A percentile compares a stretch with the other conserved stretches of the same genome.
These are phyloP conservation scores for Eulithis testata DNA, from an alignment of 2,888 invertebrate genomes.

Conservation along the genomic window DNA sequence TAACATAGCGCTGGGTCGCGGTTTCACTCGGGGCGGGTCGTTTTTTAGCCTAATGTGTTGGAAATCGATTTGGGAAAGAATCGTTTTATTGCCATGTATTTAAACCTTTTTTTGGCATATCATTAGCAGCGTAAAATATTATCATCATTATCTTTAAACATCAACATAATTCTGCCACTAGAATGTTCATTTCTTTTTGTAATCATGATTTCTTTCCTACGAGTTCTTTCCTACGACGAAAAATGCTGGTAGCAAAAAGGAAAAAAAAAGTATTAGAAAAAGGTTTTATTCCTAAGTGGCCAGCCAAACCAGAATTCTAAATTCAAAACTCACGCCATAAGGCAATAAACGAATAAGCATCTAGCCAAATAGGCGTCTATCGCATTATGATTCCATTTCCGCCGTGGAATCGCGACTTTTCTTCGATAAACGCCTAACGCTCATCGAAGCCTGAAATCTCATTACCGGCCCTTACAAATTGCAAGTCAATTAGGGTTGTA, in stretches of 20 bases:
- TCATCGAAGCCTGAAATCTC: conserved; percentile 61
- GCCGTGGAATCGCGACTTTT: conserved; percentile 51
- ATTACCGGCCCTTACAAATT: conserved; percentile 67
- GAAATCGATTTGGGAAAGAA: conserved; percentile 29
- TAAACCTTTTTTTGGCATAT: no score
- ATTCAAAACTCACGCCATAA: conserved; percentile 2
- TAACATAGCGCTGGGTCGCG: conserved; percentile 29
- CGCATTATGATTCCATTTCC: conserved; percentile 47
- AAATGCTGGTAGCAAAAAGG: no score
- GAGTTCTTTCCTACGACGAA: no score
- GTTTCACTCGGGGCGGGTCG: conserved; percentile 35
- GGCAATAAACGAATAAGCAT: conserved; percentile 12
- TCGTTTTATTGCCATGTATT: conserved; percentile 10
- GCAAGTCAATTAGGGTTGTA: conserved; percentile 62
- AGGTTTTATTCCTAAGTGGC: no score
- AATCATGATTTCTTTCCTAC: no score
- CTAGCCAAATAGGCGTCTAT: conserved; percentile 26
- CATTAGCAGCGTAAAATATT: no score
- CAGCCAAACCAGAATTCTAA: background rate
- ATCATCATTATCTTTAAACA: no score
- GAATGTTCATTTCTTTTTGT: no score
- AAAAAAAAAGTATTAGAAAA: no score
- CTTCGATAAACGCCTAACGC: conserved; percentile 60
- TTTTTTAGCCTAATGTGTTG: conserved; percentile 31
- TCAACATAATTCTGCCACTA: no score